Evolutionary conservation across 1,140 invertebrate species (phyloP).

Genomic region (Drosophila rhopaloa): DNA sequence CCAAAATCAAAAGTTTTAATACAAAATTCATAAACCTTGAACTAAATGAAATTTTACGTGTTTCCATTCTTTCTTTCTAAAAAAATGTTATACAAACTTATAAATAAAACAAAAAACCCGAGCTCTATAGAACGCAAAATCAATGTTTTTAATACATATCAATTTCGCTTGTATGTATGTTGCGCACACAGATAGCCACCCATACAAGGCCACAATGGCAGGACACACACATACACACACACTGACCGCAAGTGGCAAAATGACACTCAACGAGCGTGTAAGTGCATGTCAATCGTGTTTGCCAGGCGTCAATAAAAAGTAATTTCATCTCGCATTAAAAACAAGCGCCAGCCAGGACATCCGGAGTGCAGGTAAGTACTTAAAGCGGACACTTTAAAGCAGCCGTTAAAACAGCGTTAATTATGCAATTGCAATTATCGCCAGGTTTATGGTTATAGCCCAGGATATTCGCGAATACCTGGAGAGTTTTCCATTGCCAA

Average conservation of each 20-base stretch:
- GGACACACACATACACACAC: slow-evolving; percentile 9
- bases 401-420: slow-evolving; percentile 25
- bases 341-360: slow-evolving; percentile 10
- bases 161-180: slow-evolving; percentile 18
- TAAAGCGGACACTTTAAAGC: slow-evolving; percentile 34
- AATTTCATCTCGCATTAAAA: slow-evolving; percentile 63
- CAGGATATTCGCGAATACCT: neutral
- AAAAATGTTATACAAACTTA: no score
- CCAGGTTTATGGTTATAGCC: slow-evolving; percentile 24
- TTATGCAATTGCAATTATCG: slow-evolving; percentile 27
- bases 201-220: neutral
- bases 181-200: neutral
- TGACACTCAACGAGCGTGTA: slow-evolving; percentile 55
- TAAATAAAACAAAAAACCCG: no score
- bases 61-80: no score
- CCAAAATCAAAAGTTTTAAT: no score
- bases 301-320: slow-evolving; percentile 56
- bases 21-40: no score
- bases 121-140: slow-evolving; percentile 3
- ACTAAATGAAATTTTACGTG: no score
- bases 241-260: slow-evolving; percentile 38
- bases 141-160: slow-evolving; percentile 24
- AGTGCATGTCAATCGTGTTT: slow-evolving; percentile 75
- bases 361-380: slow-evolving; percentile 28
- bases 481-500: neutral